These are phyloP conservation scores for Bufotes viridis DNA, from an alignment of 2,797 vertebrate species.

Conservation along the genomic window DNA sequence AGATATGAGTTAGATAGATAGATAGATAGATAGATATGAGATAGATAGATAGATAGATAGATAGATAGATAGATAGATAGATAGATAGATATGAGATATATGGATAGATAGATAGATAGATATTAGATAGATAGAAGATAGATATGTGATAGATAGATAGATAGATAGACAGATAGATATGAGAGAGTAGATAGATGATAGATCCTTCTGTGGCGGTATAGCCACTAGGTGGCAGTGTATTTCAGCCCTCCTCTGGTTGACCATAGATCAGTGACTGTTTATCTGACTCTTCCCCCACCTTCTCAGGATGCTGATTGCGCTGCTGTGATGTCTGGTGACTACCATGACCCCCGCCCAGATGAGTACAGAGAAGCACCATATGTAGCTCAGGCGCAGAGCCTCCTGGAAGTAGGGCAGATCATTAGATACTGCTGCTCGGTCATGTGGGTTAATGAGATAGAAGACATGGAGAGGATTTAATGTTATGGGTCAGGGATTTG, in stretches of 20 bases:
- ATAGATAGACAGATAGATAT: no score
- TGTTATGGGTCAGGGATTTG: conserved; percentile 54
- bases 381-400: not conserved
- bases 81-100: no score
- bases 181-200: not conserved
- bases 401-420: conserved; percentile 57
- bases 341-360: not conserved
- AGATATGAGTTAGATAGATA: no score
- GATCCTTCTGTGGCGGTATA: not conserved
- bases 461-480: conserved; percentile 62
- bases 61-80: no score
- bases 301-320: not conserved
- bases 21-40: no score
- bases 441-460: conserved; percentile 56
- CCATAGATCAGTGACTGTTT: not conserved
- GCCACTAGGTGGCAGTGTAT: not conserved
- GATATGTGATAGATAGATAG: no score
- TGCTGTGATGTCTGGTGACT: not conserved
- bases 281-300: not conserved
- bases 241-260: not conserved
- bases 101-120: no score
- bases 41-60: no score
- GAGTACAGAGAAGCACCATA: not conserved
- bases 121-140: no score
- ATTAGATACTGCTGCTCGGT: conserved; percentile 57